Base-by-base conservation (phyloP, 2,888 invertebrate genomes). In the Chrysopilus asiliformis region DNA sequence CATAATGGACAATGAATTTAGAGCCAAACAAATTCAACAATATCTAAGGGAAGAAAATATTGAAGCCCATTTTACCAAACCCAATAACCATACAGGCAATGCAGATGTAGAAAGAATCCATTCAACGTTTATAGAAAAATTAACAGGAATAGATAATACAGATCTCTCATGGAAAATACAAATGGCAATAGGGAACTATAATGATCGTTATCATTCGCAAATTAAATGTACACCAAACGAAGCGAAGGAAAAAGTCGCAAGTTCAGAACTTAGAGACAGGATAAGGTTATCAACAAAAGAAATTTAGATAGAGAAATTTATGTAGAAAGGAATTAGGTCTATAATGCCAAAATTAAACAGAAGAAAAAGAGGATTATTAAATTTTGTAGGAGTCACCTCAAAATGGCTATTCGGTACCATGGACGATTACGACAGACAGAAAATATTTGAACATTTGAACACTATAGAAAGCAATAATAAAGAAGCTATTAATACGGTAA, bases 91-190 rank as follows among this genome's bases (percentile, higher is more conserved):
- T n/a, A n/a, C n/a, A n/a, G n/a, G n/a, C n/a, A n/a, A n/a, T n/a
- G n/a, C n/a, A 34, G 12, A 17, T n/a, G 8, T 26, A 34, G 33
- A 45, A 39, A 31, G 39, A 34, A 18, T 40, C 16, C 40, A 42
- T 32, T 39, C 42, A 27, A 43, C 42, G 17, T 24, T 43, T 22
- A 38, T 38, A 36, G 42, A 42, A 27, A 45, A 45, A 33, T 26
- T 41, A 25, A 33, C 26, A 39, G 32, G 25, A 6, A 41, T 43
- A 10, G 35, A 34, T 15, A 36, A 35, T 28, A 28, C 32, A 12
- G 29, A 39, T 9, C 16, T 40, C 8, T 40, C 37, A 33, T 10
- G 38, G 34, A 42, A 43, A 34, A 18, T 42, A 17, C 41, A 42
- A 24, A 12, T 35, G 32, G 38, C 33, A n/a, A 24, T 45, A 28